These are phyloP conservation scores for Spongilla lacustris DNA, from an alignment of 37 sponge, comb jelly and placozoan species.

Conservation along the genomic window DNA sequence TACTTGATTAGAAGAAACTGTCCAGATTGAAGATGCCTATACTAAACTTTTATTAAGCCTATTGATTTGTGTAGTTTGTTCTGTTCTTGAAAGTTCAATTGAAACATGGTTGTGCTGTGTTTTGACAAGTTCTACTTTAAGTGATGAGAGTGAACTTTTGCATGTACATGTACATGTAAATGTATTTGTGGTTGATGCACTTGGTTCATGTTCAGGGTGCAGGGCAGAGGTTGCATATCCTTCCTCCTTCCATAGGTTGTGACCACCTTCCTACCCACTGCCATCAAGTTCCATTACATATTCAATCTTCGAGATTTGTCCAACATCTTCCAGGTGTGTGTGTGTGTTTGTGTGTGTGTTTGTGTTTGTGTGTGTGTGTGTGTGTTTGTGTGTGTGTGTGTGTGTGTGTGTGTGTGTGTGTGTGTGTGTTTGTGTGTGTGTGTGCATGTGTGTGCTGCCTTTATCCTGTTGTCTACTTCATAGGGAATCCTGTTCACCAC, in stretches of 20 bases:
- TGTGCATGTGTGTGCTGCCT: not conserved
- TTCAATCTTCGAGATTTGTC: constrained; percentile 98
- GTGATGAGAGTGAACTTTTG: no score
- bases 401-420: not conserved
- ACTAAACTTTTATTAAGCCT: no score
- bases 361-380: not conserved
- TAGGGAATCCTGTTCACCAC: constrained; percentile 86
- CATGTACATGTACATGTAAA: no score
- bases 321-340: constrained; percentile 91
- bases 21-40: no score
- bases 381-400: not conserved
- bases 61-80: no score
- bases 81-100: no score
- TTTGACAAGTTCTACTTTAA: no score
- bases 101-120: no score
- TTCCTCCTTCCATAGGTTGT: constrained; percentile 45
- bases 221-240: not conserved
- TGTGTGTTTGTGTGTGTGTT: not conserved
- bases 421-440: no score
- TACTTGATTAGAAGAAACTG: no score
- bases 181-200: no score
- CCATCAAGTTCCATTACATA: constrained; percentile 99
- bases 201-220: no score
- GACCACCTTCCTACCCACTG: constrained; percentile 96
- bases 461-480: not conserved